Base-by-base conservation (phyloP, 2,797 vertebrate genomes). In the Mus caroli region DNA sequence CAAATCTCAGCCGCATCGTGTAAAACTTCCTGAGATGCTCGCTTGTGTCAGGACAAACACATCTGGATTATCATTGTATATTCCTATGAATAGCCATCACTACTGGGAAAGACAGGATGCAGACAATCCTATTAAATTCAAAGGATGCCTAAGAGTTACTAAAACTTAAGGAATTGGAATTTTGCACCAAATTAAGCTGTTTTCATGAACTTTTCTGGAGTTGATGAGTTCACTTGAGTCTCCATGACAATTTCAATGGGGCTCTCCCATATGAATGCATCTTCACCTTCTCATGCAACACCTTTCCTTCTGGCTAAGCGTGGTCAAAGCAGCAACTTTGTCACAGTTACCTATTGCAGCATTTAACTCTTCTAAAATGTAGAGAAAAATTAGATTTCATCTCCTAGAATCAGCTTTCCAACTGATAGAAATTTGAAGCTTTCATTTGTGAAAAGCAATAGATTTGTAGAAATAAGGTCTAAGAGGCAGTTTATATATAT, bases 181-280 rank as follows among this genome's bases (percentile, higher is more conserved):
- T 1, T 82, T 76, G 20, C 6, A 19, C 54, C 40, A 94, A 94
- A 94, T 82, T 82, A 90, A 79, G 24, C 76, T 82, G 40, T 82
- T 90, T 62, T 24, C 78, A 17, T 85, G 78, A 94, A 93, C n/a
- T 12, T 95, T 93, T 88, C 12, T 52, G n/a, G 40, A 31, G 28
- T 26, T 20, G 34, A 3, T 54, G 34, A 56, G 78, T 71, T 46
- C 54, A 88, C 50, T 91, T 78, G 80, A 34, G 37, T 94, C 22
- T 26, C 52, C 17, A 19, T 50, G 19, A 28, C 26, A 24, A 26
- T 52, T 79, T n/a, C 54, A 71, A 60, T 56, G 64, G 3, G 31
- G 6, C 46, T 73, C 17, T n/a, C 73, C 46, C 56, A 76, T 62
- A n/a, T 34, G 17, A 79, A 71, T 6, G 4, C 10, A 52, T 6